phyloP scores from a whole-genome alignment of 2,113 vertebrate genomes.

The Gymnocephalus cernua region DNA sequence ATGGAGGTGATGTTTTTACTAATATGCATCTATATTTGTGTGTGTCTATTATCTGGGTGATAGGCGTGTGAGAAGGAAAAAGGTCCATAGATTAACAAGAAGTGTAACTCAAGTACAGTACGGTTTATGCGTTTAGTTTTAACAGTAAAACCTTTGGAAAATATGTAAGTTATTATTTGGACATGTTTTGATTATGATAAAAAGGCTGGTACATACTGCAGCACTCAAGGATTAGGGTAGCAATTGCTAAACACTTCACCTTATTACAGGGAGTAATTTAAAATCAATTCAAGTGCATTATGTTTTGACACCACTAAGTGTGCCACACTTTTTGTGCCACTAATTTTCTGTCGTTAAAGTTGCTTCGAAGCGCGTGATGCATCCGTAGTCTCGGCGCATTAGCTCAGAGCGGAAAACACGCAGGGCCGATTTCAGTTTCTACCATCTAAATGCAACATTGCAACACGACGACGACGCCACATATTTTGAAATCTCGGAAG shows the following conservation, averaged over 20 bases:
- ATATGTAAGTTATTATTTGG: neutral
- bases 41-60: slow-evolving; percentile 33
- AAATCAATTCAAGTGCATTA: slow-evolving; percentile 14
- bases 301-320: slow-evolving; percentile 15
- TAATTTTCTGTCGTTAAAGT: neutral
- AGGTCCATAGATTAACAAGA: slow-evolving; percentile 1
- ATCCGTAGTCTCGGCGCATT: neutral
- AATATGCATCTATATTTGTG: slow-evolving; percentile 38
- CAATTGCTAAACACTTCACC: slow-evolving; percentile 6
- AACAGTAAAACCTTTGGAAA: neutral
- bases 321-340: slow-evolving; percentile 10
- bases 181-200: slow-evolving; percentile 1
- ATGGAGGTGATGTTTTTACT: slow-evolving; percentile 35
- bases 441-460: slow-evolving; percentile 31
- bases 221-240: slow-evolving; percentile 14
- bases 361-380: neutral
- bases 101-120: neutral
- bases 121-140: slow-evolving; percentile 27
- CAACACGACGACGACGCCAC: slow-evolving; percentile 31
- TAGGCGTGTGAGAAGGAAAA: slow-evolving; percentile 14
- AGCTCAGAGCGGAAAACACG: neutral
- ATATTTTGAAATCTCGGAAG: slow-evolving; percentile 37
- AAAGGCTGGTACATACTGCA: slow-evolving; percentile 6
- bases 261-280: slow-evolving; percentile 32
- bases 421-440: slow-evolving; percentile 36